phyloP scores from a whole-genome alignment of 2,888 invertebrate genomes.

The Eupithecia pulchellata region DNA sequence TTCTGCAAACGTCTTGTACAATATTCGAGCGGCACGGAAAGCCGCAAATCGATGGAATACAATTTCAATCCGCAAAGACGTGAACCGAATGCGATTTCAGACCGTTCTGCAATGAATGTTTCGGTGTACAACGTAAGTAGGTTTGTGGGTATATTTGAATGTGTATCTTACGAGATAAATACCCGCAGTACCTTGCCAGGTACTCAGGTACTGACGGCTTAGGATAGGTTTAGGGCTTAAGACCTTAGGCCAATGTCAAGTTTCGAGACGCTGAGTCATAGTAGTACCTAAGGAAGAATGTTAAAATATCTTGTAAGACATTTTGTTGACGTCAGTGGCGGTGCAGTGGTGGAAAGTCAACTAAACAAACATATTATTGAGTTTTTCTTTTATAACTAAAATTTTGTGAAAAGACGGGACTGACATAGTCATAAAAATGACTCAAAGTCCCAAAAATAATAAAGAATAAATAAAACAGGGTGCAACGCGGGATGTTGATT shows the following conservation, averaged over 20 bases:
- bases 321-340: background rate
- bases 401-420: too few relatives aligned
- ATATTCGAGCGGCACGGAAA: conserved; percentile 31
- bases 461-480: too few relatives aligned
- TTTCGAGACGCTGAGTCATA: too few relatives aligned
- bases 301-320: too few relatives aligned
- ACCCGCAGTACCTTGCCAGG: background rate
- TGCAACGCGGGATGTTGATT: background rate
- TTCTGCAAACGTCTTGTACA: conserved; percentile 23
- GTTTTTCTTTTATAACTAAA: too few relatives aligned
- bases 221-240: background rate
- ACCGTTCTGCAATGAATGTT: conserved; percentile 6
- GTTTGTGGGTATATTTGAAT: background rate
- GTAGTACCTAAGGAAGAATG: background rate
- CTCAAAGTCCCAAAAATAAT: too few relatives aligned
- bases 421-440: too few relatives aligned
- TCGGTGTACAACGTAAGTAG: conserved; percentile 2
- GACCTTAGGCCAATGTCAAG: background rate
- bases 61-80: conserved; percentile 44
- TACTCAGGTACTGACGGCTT: background rate
- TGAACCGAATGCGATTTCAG: conserved; percentile 42
- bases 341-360: background rate
- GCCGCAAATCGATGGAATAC: conserved; percentile 45
- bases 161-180: background rate
- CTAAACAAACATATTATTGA: too few relatives aligned